Evolutionary conservation across 2,888 invertebrate species (phyloP).

Genomic region (Ornithoptera priamus): DNA sequence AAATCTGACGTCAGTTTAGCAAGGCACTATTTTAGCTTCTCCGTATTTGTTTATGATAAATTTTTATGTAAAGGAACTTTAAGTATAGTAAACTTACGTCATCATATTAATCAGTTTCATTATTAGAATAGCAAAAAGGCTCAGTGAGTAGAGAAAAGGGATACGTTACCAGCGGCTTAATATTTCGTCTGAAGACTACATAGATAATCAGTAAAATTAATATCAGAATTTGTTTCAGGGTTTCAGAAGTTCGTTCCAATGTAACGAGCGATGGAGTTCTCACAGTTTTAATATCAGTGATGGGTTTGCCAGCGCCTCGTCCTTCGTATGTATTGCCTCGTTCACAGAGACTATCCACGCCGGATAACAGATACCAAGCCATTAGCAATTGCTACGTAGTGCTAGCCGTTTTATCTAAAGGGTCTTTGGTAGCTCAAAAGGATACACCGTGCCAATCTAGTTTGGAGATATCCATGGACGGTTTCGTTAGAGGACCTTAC

Average conservation of each 20-base stretch:
- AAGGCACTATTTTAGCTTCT: background rate
- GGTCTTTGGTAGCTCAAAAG: slow-evolving; percentile 81
- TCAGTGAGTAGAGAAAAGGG: too few relatives aligned
- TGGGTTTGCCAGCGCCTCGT: slow-evolving; percentile 57
- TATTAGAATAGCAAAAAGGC: too few relatives aligned
- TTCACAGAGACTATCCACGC: slow-evolving; percentile 57
- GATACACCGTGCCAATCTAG: slow-evolving; percentile 83
- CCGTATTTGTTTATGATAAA: background rate
- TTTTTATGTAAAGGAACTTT: too few relatives aligned
- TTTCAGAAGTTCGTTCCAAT: slow-evolving; percentile 70
- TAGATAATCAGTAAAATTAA: background rate
- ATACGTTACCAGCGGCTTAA: background rate
- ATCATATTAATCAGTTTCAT: too few relatives aligned
- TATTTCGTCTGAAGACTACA: background rate
- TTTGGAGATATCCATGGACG: slow-evolving; percentile 80
- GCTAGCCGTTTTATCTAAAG: slow-evolving; percentile 81
- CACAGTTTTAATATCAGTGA: slow-evolving; percentile 66
- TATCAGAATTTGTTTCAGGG: slow-evolving; percentile 54
- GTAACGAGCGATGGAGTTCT: slow-evolving; percentile 69
- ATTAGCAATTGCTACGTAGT: slow-evolving; percentile 78
- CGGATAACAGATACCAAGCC: slow-evolving; percentile 63
- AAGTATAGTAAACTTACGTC: too few relatives aligned
- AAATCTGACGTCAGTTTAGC: background rate
- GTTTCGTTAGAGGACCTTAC: slow-evolving; percentile 83
- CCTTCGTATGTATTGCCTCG: slow-evolving; percentile 53